Evolutionary conservation across 2,888 invertebrate genomes (phyloP).

Genomic region (Microctonus brassicae): DNA sequence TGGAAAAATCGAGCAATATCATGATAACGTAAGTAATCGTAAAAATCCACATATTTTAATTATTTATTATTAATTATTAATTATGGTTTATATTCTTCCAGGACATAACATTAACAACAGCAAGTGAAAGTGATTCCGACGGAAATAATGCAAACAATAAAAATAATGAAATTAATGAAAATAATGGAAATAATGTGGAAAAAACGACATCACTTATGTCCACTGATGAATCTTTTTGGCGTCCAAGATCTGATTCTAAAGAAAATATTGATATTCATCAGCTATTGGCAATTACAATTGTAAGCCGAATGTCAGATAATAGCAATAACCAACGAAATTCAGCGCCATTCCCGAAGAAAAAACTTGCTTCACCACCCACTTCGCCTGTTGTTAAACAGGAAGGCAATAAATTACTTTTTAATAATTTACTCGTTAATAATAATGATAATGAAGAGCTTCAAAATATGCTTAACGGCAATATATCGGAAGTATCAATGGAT

Average conservation of each 20-base stretch:
- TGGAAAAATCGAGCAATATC: conserved; percentile 58
- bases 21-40: not conserved
- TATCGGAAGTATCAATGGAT: conserved; percentile 67
- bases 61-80: conserved; percentile 8
- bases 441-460: conserved; percentile 67
- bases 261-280: conserved; percentile 65
- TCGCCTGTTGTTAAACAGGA: conserved; percentile 62
- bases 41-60: not conserved
- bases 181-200: conserved; percentile 54
- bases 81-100: conserved; percentile 37
- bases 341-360: conserved; percentile 62
- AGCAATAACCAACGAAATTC: conserved; percentile 59
- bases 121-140: conserved; percentile 50
- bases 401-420: conserved; percentile 63
- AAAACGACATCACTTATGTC: conserved; percentile 51
- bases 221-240: conserved; percentile 60
- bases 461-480: conserved; percentile 67
- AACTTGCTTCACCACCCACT: conserved; percentile 57
- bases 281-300: conserved; percentile 63
- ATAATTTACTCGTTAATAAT: conserved; percentile 60
- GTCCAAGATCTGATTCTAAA: conserved; percentile 61
- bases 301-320: conserved; percentile 63
- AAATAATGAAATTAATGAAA: conserved; percentile 33
- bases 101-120: conserved; percentile 57
- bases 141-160: conserved; percentile 38